Base-by-base conservation (phyloP, 2,797 vertebrate genomes). In the Sparus aurata region DNA sequence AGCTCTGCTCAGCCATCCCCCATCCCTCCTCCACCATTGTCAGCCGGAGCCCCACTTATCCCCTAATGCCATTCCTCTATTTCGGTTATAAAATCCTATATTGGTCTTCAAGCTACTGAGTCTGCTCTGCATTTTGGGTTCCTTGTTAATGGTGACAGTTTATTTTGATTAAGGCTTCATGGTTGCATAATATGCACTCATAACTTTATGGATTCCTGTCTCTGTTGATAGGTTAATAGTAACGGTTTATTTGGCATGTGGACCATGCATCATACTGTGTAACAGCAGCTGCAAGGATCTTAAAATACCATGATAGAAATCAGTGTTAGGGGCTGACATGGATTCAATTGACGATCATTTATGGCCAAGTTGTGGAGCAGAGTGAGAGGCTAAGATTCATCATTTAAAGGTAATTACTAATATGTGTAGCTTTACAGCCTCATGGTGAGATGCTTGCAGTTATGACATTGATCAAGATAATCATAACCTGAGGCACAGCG, bases 391-490 rank as follows among this genome's bases (percentile, higher is more conserved):
- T 41, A 43, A 2, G n/a, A 27, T 55, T 17, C 25, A 17, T 50
- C 2, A 13, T 57, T 63, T 22, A 50, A 30, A 72, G 55, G 55
- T 61, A 65, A 69, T 73, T 57, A 65, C 47, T 45, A 4, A 69
- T 43, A 73, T 66, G 20, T 59, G 30, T 45, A 20, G 45, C 63
- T 69, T 52, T 27, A 30, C 23, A 23, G 43, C 27, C 23, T 65
- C 30, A 8, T 43, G 57, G 54, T 47, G 47, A 34, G 54, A 55
- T 57, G 49, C 50, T 34, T 54, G 46, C 45, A 16, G 61, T 46
- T 57, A 20, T 52, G 61, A 72, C 23, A 71, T 4, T 67, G 61
- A 79, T 70, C 30, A 55, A 27, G 22, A 53, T 60, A 75, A 71
- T 75, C 15, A 34, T 38, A 62, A 69, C 17, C 58, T 53, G 22